Percentiles rank a stretch among this genome's conserved stretches.
These are phyloP conservation scores for Podarcis siculus DNA, from an alignment of 2,797 vertebrate genomes.

Conservation along the genomic window DNA sequence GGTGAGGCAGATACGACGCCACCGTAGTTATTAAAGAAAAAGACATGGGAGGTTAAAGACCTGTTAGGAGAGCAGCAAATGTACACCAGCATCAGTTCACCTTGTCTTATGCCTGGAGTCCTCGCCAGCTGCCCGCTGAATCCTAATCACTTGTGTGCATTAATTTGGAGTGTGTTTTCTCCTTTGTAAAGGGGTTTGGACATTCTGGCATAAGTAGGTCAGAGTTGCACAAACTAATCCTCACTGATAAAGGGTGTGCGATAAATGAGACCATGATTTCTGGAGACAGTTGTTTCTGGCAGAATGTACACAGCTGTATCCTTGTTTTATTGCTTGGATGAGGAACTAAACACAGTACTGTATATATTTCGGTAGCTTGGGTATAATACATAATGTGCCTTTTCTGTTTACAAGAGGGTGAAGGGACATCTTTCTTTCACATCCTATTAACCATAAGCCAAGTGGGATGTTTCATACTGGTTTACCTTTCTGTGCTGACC, in stretches of 20 bases:
- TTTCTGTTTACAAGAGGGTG: neutral
- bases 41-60: conserved; percentile 42
- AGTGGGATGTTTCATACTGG: neutral
- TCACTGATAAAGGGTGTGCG: conserved; percentile 14
- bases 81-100: conserved; percentile 32
- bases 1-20: conserved; percentile 13
- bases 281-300: conserved; percentile 20
- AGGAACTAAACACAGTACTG: neutral
- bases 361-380: neutral
- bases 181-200: conserved; percentile 40
- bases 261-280: conserved; percentile 33
- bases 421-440: neutral
- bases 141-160: conserved; percentile 41
- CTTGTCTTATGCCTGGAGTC: conserved; percentile 35
- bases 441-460: neutral
- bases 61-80: conserved; percentile 48
- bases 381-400: neutral
- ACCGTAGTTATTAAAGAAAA: conserved; percentile 35
- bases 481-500: neutral
- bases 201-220: conserved; percentile 38
- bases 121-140: conserved; percentile 46
- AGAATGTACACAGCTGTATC: conserved; percentile 17
- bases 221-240: conserved; percentile 49
- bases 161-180: conserved; percentile 47
- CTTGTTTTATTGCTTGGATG: conserved; percentile 15